Evolutionary conservation across 2,888 invertebrate genomes (phyloP).

Genomic region (Aproaerema taeniolella): DNA sequence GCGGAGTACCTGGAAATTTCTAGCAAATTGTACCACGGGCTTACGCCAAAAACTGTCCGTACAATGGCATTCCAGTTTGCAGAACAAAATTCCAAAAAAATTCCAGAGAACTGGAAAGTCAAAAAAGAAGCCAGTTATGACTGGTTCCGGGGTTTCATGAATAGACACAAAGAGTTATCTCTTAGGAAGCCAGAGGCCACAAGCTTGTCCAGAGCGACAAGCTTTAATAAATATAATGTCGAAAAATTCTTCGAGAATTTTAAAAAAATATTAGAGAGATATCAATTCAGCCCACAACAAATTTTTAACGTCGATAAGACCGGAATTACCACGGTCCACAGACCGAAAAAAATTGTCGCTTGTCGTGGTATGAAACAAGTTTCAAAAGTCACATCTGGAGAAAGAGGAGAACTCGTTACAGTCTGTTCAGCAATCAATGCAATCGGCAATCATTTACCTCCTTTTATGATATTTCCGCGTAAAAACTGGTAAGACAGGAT

Average conservation of each 20-base stretch:
- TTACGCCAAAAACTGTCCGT: constrained; percentile 24
- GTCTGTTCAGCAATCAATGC: constrained; percentile 36
- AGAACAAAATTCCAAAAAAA: constrained; percentile 13
- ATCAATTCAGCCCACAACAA: constrained; percentile 7
- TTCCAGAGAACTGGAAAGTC: constrained; percentile 4
- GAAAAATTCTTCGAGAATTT: constrained; percentile 12
- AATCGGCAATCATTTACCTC: constrained; percentile 37
- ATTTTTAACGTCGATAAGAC: constrained; percentile 16
- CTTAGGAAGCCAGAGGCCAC: constrained; percentile 11
- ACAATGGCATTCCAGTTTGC: constrained; percentile 29
- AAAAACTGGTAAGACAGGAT: constrained; percentile 35
- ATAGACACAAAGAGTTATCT: constrained; percentile 8
- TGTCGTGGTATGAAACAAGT: constrained; percentile 37
- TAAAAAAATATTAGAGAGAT: constrained; percentile 3
- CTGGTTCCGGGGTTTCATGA: background rate
- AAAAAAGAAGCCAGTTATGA: constrained; percentile 14
- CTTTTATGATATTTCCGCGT: constrained; percentile 42
- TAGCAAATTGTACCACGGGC: no score
- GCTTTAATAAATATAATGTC: constrained; percentile 15
- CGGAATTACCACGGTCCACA: constrained; percentile 14
- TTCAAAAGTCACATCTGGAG: constrained; percentile 37
- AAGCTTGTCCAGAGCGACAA: no score
- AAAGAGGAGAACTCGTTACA: constrained; percentile 40
- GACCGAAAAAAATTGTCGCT: constrained; percentile 28
- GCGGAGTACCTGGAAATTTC: no score